These are phyloP conservation scores for Eucidaris tribuloides DNA, from an alignment of 35 echinoderm and acorn worm species.

Conservation along the genomic window DNA sequence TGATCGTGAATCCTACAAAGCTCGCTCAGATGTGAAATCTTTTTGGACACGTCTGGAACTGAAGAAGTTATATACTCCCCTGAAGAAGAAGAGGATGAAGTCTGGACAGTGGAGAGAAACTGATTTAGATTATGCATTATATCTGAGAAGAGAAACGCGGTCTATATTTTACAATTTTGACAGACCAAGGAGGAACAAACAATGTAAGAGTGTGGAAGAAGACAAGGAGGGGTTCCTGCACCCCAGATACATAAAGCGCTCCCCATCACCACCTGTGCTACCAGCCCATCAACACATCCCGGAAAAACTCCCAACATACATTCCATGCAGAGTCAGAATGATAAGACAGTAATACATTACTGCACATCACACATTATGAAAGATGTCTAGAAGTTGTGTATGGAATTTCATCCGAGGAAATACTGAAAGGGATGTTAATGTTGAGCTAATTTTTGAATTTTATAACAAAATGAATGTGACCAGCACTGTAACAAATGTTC, in stretches of 20 bases:
- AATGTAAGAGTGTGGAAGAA: background rate
- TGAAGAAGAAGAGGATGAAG: background rate
- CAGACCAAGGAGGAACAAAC: background rate
- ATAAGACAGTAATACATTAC: no score
- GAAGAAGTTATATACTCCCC: background rate
- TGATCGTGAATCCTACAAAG: background rate
- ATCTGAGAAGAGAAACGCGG: background rate
- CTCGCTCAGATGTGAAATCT: background rate
- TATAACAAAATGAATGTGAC: no score
- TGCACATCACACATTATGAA: no score
- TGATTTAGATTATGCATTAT: background rate
- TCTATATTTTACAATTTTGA: background rate
- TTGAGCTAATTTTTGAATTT: no score
- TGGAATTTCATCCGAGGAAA: no score
- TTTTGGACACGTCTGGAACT: background rate
- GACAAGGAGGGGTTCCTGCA: background rate
- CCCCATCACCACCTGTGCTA: background rate
- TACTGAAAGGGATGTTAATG: no score
- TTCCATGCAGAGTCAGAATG: background rate
- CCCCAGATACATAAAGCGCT: background rate
- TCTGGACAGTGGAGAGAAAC: background rate
- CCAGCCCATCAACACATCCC: background rate
- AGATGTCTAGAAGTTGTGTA: no score
- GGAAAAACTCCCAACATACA: background rate
- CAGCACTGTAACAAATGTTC: no score